Evolutionary conservation across 2,113 vertebrate species (phyloP), one percentile per base, ranked within the genome.

Genomic region (Triplophysa rosa): DNA sequence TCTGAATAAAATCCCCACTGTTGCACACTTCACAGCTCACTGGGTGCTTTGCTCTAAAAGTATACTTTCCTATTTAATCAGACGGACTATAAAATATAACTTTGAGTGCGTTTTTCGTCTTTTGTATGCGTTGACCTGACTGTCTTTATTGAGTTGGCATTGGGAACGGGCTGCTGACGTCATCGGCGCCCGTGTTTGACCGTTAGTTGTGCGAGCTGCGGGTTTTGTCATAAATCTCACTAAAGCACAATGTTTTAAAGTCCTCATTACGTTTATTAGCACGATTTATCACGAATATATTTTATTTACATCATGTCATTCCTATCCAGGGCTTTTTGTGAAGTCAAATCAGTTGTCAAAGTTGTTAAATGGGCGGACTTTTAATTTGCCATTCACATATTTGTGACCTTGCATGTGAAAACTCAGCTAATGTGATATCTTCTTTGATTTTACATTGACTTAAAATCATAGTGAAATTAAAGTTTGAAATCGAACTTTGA

Each of bases 181-280:
- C 88, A 91, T 81, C 17, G 49, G 59, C 40, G 29, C 80, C 87
- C 80, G 86, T 87, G 82, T 81, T 66, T 81, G 86, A 89, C 93
- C 92, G 93, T 93, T 93, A 93, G 73, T 82, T 87, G 82, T 37
- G 85, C 8, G 49, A 80, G 61, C 45, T 21, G 19, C 73, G 64
- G 72, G 33, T 62, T 24, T 23, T 19, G 19, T 61, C 33, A 56
- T 47, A 21, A 21, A 58, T 58, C 19, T 58, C 3, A 58, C 19
- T 2, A 8, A 58, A n/a, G 8, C 52, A 2, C 4, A 17, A 16
- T 52, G n/a, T 58, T 58, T 58, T 16, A 16, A 24, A 1, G 0
- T 3, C 47, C 0, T 13, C 3, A 52, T 21, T 1, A 8, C 3
- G 11, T 23, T 19, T 19, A 9, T 5, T 5, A 4, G 0, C 8